Conservation (phyloP, 2,888 invertebrate genomes). For the Metellina segmentata region DNA sequence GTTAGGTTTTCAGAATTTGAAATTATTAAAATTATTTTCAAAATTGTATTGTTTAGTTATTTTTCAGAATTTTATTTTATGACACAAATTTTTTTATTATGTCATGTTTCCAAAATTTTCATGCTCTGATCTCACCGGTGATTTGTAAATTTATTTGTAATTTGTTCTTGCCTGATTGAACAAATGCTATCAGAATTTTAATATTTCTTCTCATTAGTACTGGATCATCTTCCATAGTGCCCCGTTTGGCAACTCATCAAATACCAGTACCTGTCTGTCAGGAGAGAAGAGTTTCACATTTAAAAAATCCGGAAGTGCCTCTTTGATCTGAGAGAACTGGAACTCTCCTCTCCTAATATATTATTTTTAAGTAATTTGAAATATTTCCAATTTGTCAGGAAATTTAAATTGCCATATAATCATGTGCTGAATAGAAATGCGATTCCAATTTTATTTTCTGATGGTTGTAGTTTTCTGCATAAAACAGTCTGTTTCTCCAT, state of each 20-base stretch:
- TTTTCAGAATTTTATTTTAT: not conserved
- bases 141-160: conserved; percentile 15
- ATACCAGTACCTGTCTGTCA: conserved; percentile 64
- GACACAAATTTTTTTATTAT: too few species aligned
- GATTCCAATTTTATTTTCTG: conserved; percentile 35
- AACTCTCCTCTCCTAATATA: conserved; percentile 55
- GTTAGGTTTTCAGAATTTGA: not conserved
- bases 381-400: conserved; percentile 48
- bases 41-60: conserved; percentile 3
- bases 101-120: not conserved
- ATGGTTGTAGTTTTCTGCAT: conserved; percentile 26
- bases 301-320: conserved; percentile 68
- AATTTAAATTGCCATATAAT: conserved; percentile 30
- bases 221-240: conserved; percentile 51
- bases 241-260: conserved; percentile 45
- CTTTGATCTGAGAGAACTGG: conserved; percentile 55
- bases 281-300: conserved; percentile 66
- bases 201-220: conserved; percentile 30
- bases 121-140: conserved; percentile 13
- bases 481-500: conserved; percentile 20
- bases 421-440: conserved; percentile 30
- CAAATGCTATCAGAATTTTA: conserved; percentile 12
- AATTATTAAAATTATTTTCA: not conserved
- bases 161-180: conserved; percentile 38
- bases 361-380: conserved; percentile 59